Percentiles rank a stretch among this genome's conserved stretches.
These are phyloP conservation scores for Morelia viridis DNA, from an alignment of 2,797 vertebrate species.

Conservation along the genomic window DNA sequence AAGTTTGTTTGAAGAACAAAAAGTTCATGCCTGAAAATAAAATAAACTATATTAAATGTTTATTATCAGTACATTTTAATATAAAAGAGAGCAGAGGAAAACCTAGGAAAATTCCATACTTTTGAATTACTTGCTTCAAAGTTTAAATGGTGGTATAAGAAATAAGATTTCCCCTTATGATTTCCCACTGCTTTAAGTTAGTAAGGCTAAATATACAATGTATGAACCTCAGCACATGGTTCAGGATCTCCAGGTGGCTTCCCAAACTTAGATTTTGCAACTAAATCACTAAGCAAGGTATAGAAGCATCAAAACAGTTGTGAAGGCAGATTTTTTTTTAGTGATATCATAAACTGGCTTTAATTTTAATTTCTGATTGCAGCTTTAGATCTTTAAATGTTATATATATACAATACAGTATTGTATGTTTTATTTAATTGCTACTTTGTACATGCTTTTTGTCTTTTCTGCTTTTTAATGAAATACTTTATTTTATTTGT, in stretches of 20 bases:
- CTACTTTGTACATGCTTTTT: background rate
- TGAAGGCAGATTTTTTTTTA: conserved; percentile 52
- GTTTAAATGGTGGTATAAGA: background rate
- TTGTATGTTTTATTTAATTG: conserved; percentile 47
- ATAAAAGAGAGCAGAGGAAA: conserved; percentile 4
- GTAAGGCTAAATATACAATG: conserved; percentile 65
- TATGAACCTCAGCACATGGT: conserved; percentile 48
- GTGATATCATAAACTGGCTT: conserved; percentile 36
- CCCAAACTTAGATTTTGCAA: conserved; percentile 52
- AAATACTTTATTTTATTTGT: conserved; percentile 36
- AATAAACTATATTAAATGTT: conserved; percentile 35
- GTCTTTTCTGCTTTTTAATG: conserved; percentile 46
- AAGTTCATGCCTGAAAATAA: conserved; percentile 49
- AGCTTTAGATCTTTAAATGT: conserved; percentile 27
- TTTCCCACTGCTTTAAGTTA: conserved; percentile 53
- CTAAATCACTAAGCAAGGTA: conserved; percentile 46
- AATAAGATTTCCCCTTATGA: conserved; percentile 31
- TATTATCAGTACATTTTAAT: conserved; percentile 1
- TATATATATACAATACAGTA: rapidly evolving
- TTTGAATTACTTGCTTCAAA: conserved; percentile 35
- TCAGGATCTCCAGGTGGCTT: conserved; percentile 53
- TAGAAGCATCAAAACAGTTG: conserved; percentile 40
- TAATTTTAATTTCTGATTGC: conserved; percentile 32
- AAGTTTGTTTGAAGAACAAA: conserved; percentile 47
- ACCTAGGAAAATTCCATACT: conserved; percentile 23